Base-by-base conservation (phyloP, 2,113 vertebrate species). In the Nycticebus coucang region DNA sequence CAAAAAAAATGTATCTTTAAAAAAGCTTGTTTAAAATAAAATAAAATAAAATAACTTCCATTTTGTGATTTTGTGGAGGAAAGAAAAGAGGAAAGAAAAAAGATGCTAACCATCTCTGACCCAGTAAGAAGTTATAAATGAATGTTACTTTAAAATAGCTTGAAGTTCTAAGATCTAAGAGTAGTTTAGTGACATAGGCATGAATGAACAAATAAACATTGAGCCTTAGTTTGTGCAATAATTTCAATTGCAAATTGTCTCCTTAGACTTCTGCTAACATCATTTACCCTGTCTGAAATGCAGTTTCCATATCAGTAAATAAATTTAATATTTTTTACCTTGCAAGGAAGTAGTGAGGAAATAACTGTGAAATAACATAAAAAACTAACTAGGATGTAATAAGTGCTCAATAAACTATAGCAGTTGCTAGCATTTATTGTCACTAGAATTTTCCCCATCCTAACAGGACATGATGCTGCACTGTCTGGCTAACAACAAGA, bases 91-190 rank as follows among this genome's bases (percentile, higher is more conserved):
- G 50, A 75, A 89, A 68, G 7, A 75, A 33, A 89, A 87, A 89
- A 7, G 2, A 94, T 79, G 66, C 21, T 50, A 69, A 83, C 6
- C 1, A 62, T 75, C 24, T 90, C 26, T 74, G 17, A 66, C 35
- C 1, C 24, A 80, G 72, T 74, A 77, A 72, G 19, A 84, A 33
- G 28, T 50, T 83, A 55, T 26, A 60, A 59, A 75, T 66, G 26
- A 91, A 18, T 72, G 85, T 50, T 35, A 86, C 21, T 57, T 94
- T 93, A 68, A 84, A 92, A 83, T 50, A 57, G 7, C 2, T 94
- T 9, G 79, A 60, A 82, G 59, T 68, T 60, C 26, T 68, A 74
- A 92, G 18, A 87, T 1, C 7, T 60, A 35, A 91, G 79, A 35
- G 71, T 21, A 11, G 13, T 41, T 19, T 5, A 77, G 74, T 84